A percentile compares a stretch with the other conserved stretches of the same genome.
These are phyloP conservation scores for Littorina saxatilis DNA, from an alignment of 1,140 invertebrate species.

Conservation along the genomic window DNA sequence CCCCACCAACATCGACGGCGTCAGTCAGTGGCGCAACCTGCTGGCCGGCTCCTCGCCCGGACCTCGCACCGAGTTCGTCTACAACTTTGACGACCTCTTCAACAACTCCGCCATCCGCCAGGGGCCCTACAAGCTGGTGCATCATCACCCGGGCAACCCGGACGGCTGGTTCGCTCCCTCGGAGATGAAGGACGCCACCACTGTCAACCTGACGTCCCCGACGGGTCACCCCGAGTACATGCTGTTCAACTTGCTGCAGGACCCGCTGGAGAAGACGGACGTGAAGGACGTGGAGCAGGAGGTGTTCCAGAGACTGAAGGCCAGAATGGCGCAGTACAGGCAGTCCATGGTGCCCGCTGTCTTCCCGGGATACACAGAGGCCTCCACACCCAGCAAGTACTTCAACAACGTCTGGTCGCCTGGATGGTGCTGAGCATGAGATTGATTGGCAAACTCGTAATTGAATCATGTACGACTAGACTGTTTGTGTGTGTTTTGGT, in stretches of 20 bases:
- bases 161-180: conserved; percentile 35
- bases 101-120: conserved; percentile 58
- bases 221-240: not conserved
- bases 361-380: not conserved
- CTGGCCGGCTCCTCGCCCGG: not conserved
- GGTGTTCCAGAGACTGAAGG: conserved; percentile 38
- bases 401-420: conserved; percentile 41
- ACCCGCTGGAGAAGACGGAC: conserved; percentile 49
- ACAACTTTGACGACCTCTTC: conserved; percentile 41
- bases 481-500: too few species aligned
- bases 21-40: conserved; percentile 40
- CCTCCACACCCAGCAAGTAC: conserved; percentile 14
- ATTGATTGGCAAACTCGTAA: too few species aligned
- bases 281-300: conserved; percentile 37
- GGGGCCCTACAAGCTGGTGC: conserved; percentile 32
- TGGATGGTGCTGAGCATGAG: conserved; percentile 40
- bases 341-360: conserved; percentile 3
- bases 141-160: conserved; percentile 5
- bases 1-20: conserved; percentile 36
- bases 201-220: not conserved
- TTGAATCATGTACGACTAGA: too few species aligned
- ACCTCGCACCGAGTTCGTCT: conserved; percentile 36
- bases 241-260: conserved; percentile 36
- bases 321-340: conserved; percentile 32
- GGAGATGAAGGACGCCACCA: conserved; percentile 28